Evolutionary conservation across 1,140 invertebrate genomes (phyloP).

Genomic region (Drosophila paulistorum): DNA sequence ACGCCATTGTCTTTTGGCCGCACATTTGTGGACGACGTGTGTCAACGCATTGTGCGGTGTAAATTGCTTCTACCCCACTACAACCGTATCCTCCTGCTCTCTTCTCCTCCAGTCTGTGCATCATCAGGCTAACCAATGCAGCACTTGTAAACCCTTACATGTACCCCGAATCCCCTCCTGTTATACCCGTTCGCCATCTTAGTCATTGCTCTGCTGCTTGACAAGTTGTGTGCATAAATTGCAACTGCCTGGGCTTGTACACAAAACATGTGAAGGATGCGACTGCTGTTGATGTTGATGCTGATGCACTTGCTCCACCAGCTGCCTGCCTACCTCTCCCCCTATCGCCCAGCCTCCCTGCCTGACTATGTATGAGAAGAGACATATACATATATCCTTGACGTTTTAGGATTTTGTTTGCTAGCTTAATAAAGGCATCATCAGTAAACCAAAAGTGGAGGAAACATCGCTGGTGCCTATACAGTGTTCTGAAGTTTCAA

Average conservation of each 20-base stretch:
- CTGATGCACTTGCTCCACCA: constrained; percentile 49
- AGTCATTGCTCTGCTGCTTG: constrained; percentile 27
- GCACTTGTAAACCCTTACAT: constrained; percentile 44
- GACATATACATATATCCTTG: constrained; percentile 57
- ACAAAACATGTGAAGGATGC: constrained; percentile 78
- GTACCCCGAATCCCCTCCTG: neutral
- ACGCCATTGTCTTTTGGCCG: constrained; percentile 70
- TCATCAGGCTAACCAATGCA: constrained; percentile 65
- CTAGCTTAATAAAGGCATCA: constrained; percentile 78
- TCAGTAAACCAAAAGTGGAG: constrained; percentile 28
- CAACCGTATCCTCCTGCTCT: neutral
- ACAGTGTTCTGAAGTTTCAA: constrained; percentile 59
- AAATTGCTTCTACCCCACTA: constrained; percentile 61
- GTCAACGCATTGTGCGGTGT: constrained; percentile 79
- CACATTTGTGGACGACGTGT: constrained; percentile 78
- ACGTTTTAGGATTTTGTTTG: constrained; percentile 78
- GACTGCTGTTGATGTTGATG: constrained; percentile 46
- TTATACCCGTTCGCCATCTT: too few relatives aligned
- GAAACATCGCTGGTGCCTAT: constrained; percentile 23
- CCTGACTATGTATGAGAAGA: constrained; percentile 67
- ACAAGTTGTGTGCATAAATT: constrained; percentile 81
- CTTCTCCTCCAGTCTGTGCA: neutral
- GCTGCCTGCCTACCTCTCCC: neutral
- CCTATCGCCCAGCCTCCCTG: neutral
- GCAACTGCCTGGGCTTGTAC: constrained; percentile 73